phyloP scores from a whole-genome alignment of 2,113 vertebrate species.

The Scalopus aquaticus region DNA sequence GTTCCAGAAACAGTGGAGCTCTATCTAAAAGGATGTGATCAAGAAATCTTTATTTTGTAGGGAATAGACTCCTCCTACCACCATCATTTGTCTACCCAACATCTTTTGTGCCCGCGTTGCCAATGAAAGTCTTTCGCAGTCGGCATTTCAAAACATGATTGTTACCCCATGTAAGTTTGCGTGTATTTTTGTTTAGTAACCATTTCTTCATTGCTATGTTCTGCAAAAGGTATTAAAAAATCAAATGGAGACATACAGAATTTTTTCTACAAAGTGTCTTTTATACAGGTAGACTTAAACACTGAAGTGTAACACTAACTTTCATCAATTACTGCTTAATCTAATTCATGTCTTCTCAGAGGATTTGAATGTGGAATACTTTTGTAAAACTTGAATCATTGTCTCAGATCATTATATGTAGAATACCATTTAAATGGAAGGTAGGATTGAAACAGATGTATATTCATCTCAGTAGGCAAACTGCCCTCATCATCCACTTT shows the following conservation, averaged over 20 bases:
- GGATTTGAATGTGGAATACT: slow-evolving; percentile 9
- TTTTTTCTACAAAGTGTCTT: background rate
- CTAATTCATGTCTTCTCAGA: slow-evolving; percentile 14
- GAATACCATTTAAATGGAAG: slow-evolving; percentile 37
- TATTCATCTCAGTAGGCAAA: slow-evolving; percentile 8
- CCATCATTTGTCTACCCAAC: background rate
- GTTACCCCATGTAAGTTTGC: background rate
- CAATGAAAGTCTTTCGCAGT: background rate
- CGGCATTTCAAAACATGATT: background rate
- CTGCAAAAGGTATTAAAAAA: background rate
- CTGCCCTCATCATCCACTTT: background rate
- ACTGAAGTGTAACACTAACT: slow-evolving; percentile 16
- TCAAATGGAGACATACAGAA: background rate
- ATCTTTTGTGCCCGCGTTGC: background rate
- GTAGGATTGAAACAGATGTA: slow-evolving; percentile 35
- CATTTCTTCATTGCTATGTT: background rate
- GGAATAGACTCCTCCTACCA: accelerated
- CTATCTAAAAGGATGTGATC: background rate
- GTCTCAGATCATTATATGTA: slow-evolving; percentile 12
- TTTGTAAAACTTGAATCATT: slow-evolving; percentile 1
- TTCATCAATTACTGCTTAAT: slow-evolving; percentile 34
- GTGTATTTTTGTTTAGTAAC: background rate
- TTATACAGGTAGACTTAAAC: background rate
- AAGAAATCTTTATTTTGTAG: background rate
- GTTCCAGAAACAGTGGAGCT: background rate